Evolutionary conservation across 2,888 invertebrate genomes (phyloP), one percentile per base, ranked within the genome.

Genomic region (Patella caerulea): DNA sequence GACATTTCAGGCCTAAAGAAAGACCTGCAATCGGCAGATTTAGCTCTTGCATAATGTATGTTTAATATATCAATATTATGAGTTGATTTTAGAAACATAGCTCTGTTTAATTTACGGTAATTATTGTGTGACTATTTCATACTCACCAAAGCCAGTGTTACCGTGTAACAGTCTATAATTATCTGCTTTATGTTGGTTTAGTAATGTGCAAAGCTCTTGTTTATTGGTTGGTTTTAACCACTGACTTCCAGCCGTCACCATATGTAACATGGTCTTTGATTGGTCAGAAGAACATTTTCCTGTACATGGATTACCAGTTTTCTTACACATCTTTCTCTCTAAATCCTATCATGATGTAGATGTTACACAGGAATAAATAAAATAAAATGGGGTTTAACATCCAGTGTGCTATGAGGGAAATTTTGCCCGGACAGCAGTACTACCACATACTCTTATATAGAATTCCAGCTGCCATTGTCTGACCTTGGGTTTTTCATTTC

Each of bases 131-230:
- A 45, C 45, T 45, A 45, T 45, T 45, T 9, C 9, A 45, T 45
- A 75, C 82, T 88, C 91, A 95, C 96, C 96, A 91, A 94, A 94
- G 5, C 95, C 95, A 2, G 96, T 96, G 87, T 96, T 95, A 45
- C 96, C 96, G 29, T 94, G 95, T 3, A 95, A 93, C 0, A 96
- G 88, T 84, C 93, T 81, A 73, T 85, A 81, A 52, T 80, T 85
- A 69, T 83, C 82, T 11, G 81, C 82, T 9, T 78, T 79, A 71
- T 82, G 78, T 59, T 85, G 82, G 7, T 79, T 74, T 24, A 89
- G 74, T 12, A 86, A 72, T 15, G 79, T 72, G 53, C 82, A 77
- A 53, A 89, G 79, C 14, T 86, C 84, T 9, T 81, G 56, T 34
- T 85, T 78, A 9, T 80, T 81, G 34, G 84, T 83, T 1, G 89